Evolutionary conservation across 1,140 invertebrate genomes (phyloP).

Genomic region (Prorops nasuta): DNA sequence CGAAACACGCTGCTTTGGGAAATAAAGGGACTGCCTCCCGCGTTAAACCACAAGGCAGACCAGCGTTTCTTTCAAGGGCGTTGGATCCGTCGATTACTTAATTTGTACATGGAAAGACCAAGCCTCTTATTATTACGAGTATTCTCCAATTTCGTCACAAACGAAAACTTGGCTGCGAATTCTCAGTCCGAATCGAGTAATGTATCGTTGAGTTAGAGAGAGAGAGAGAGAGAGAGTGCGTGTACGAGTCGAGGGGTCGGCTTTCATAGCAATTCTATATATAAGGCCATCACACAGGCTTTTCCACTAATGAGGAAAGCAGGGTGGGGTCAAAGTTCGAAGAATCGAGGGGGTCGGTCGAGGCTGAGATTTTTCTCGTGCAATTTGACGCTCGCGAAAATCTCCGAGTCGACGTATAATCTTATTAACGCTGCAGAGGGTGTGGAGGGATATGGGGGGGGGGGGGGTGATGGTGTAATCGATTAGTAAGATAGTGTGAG

Average conservation of each 20-base stretch:
- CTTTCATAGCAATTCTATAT: slow-evolving; percentile 16
- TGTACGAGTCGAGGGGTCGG: too few species aligned
- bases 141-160: slow-evolving; percentile 19
- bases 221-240: too few species aligned
- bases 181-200: slow-evolving; percentile 9
- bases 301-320: slow-evolving; percentile 27
- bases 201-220: too few species aligned
- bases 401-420: not conserved
- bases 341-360: not conserved
- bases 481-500: slow-evolving; percentile 12
- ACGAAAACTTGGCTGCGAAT: slow-evolving; percentile 25
- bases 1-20: too few species aligned
- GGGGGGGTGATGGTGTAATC: not conserved
- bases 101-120: too few species aligned
- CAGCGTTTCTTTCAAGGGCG: too few species aligned
- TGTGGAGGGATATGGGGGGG: not conserved
- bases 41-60: too few species aligned
- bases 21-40: too few species aligned
- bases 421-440: too few species aligned
- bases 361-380: slow-evolving; percentile 4
- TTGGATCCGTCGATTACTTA: too few species aligned
- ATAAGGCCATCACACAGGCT: slow-evolving; percentile 12
- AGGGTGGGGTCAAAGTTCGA: slow-evolving; percentile 18
- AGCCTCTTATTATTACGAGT: too few species aligned
- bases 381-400: not conserved